Evolutionary conservation across 2,113 vertebrate genomes (phyloP).

Genomic region (Forbesichthys agassizii): DNA sequence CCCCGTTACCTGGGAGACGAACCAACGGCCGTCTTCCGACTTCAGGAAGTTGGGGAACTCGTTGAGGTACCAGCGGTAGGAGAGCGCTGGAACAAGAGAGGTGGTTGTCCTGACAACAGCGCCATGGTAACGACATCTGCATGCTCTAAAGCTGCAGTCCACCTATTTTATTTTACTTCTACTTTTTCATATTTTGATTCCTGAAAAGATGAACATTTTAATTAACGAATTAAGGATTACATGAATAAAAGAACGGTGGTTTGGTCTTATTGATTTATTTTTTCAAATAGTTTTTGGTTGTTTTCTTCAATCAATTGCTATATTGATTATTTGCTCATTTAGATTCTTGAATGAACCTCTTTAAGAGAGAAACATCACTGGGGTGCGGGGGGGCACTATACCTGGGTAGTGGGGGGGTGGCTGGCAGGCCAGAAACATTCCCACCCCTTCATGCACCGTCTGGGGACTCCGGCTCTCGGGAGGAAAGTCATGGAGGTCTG

Average conservation of each 20-base stretch:
- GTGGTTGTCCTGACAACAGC: too few relatives aligned
- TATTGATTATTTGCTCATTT: too few relatives aligned
- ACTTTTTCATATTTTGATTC: too few relatives aligned
- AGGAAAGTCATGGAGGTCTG: conserved; percentile 94
- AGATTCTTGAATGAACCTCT: background rate
- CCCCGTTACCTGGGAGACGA: conserved; percentile 93
- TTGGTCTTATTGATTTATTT: too few relatives aligned
- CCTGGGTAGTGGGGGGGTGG: conserved; percentile 95
- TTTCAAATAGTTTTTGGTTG: too few relatives aligned
- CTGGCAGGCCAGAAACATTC: conserved; percentile 87
- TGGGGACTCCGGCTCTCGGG: conserved; percentile 86
- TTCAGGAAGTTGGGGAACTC: conserved; percentile 94
- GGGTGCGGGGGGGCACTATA: conserved; percentile 34
- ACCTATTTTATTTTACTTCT: too few relatives aligned
- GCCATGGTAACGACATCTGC: too few relatives aligned
- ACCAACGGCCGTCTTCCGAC: conserved; percentile 81
- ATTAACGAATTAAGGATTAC: too few relatives aligned
- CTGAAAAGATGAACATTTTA: too few relatives aligned
- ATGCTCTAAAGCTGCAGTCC: too few relatives aligned
- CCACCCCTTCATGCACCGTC: conserved; percentile 85
- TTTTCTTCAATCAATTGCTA: too few relatives aligned
- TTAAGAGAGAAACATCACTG: background rate
- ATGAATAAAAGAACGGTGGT: too few relatives aligned
- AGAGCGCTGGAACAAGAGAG: conserved; percentile 77
- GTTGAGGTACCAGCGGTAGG: conserved; percentile 93